Percentiles rank a stretch among this genome's conserved stretches.
Evolutionary conservation across 1,140 invertebrate species (phyloP).

Genomic region (Papilio polyxenes): DNA sequence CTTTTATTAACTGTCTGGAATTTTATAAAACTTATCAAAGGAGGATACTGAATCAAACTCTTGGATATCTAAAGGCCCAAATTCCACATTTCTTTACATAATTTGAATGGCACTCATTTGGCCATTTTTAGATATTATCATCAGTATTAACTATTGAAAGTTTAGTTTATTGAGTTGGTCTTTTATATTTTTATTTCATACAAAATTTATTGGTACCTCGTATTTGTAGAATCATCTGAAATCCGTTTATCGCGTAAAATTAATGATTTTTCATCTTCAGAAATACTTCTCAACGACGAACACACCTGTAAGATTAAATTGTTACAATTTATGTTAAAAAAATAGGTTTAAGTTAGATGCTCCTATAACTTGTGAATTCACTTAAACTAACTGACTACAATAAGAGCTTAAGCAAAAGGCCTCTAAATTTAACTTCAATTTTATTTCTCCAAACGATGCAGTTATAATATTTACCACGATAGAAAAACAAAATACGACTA

Average conservation of each 20-base stretch:
- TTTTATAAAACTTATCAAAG: constrained; percentile 7
- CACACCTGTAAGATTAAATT: constrained; percentile 42
- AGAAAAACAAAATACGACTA: neutral
- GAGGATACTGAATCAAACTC: too few relatives aligned
- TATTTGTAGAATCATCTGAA: constrained; percentile 47
- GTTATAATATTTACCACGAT: neutral
- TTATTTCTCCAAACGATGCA: too few relatives aligned
- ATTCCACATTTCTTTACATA: too few relatives aligned
- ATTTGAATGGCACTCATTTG: too few relatives aligned
- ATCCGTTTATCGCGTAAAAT: constrained; percentile 44
- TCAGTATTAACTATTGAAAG: too few relatives aligned
- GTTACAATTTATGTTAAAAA: neutral
- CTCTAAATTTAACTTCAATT: too few relatives aligned
- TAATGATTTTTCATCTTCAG: constrained; percentile 42
- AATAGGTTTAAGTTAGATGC: neutral
- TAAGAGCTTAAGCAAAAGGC: too few relatives aligned
- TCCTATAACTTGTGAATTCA: neutral
- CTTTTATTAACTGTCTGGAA: constrained; percentile 58
- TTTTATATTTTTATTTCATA: constrained; percentile 15
- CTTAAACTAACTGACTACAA: too few relatives aligned
- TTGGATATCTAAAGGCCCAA: too few relatives aligned
- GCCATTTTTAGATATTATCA: too few relatives aligned
- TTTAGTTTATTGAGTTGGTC: constrained; percentile 1
- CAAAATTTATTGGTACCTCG: constrained; percentile 40
- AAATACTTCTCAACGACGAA: constrained; percentile 40